Evolutionary conservation across 1,140 invertebrate species (phyloP).

Genomic region (Drosophila pectinifera): DNA sequence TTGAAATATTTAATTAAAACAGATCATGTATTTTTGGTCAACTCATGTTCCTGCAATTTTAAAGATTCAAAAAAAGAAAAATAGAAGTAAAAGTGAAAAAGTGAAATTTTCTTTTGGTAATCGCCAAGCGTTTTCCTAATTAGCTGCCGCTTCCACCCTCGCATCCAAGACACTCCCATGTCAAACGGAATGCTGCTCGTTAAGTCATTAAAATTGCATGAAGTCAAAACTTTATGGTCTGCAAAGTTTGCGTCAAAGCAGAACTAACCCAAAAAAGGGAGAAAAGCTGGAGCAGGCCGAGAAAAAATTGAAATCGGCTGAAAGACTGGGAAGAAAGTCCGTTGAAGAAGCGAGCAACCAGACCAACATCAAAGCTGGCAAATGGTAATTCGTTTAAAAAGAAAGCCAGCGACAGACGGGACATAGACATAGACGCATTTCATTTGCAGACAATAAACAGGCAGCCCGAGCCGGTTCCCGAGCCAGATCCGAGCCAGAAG

Average conservation of each 20-base stretch:
- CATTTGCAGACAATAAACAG: conserved; percentile 79
- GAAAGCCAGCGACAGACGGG: conserved; percentile 50
- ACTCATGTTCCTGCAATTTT: conserved; percentile 24
- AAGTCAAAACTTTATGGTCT: conserved; percentile 83
- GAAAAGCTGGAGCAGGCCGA: conserved; percentile 24
- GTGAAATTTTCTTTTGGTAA: conserved; percentile 70
- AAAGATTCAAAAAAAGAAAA: conserved; percentile 7
- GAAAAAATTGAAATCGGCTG: conserved; percentile 28
- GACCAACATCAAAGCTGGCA: conserved; percentile 74
- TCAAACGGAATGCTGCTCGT: conserved; percentile 72
- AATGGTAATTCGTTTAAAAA: conserved; percentile 79
- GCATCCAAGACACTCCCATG: conserved; percentile 46
- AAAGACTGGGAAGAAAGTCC: conserved; percentile 29
- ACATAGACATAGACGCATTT: conserved; percentile 63
- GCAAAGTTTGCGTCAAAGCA: conserved; percentile 80
- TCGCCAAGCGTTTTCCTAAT: conserved; percentile 73
- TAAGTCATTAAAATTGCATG: conserved; percentile 83
- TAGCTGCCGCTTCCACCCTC: conserved; percentile 61
- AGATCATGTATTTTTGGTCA: neutral
- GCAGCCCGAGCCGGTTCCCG: conserved; percentile 8
- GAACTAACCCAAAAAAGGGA: conserved; percentile 50
- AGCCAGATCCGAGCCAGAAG: neutral
- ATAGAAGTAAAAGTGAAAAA: conserved; percentile 48
- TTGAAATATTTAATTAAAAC: neutral
- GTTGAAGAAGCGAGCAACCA: conserved; percentile 45